phyloP scores from a whole-genome alignment of 2,797 vertebrate species.

The Micromesistius poutassou region DNA sequence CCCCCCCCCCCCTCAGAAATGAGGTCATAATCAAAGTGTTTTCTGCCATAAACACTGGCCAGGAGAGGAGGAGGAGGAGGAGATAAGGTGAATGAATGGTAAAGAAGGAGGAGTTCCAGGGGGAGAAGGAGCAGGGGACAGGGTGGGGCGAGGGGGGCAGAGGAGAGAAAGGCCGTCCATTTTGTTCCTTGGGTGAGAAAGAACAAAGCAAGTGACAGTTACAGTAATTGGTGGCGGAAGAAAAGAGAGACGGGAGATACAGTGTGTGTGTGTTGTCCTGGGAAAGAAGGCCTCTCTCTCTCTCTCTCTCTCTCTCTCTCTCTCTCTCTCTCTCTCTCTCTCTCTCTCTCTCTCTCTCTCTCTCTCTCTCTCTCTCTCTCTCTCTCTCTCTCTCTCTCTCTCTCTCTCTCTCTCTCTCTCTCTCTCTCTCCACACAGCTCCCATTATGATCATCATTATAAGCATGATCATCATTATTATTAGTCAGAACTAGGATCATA shows the following conservation, averaged over 20 bases:
- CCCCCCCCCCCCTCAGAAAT: conserved; percentile 53
- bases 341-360: background rate
- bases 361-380: background rate
- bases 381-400: background rate
- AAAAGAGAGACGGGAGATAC: conserved; percentile 72
- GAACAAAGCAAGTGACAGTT: conserved; percentile 83
- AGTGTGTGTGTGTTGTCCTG: conserved; percentile 34
- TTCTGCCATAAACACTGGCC: conserved; percentile 56
- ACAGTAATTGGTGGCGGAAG: conserved; percentile 70
- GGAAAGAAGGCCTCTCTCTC: background rate
- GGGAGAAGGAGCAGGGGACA: background rate
- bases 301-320: background rate
- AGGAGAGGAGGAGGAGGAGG: conserved; percentile 33
- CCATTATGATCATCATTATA: too few relatives aligned
- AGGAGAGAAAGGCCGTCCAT: conserved; percentile 63
- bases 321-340: background rate
- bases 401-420: too few relatives aligned
- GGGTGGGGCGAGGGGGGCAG: background rate
- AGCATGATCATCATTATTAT: too few relatives aligned
- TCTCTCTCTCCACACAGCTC: too few relatives aligned
- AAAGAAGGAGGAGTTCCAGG: too few relatives aligned
- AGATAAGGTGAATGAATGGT: too few relatives aligned
- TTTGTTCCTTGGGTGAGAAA: conserved; percentile 77
- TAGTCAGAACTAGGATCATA: too few relatives aligned
- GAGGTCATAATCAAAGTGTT: conserved; percentile 77